Evolutionary conservation across 2,113 vertebrate species (phyloP).

Genomic region (Myiopsitta monachus): DNA sequence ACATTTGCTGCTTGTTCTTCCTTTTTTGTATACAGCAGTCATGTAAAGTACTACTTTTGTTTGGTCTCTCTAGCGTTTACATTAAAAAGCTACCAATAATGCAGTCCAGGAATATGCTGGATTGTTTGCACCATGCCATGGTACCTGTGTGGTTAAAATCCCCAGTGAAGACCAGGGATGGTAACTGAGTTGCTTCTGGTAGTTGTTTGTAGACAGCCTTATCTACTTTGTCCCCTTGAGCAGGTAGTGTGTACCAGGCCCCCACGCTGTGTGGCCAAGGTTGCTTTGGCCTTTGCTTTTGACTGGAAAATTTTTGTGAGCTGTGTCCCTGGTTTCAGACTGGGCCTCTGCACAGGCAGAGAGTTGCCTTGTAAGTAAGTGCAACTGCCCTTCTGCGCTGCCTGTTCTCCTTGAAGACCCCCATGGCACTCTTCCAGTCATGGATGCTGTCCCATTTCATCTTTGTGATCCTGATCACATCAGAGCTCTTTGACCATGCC

Average conservation of each 20-base stretch:
- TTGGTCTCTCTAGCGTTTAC: background rate
- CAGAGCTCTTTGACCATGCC: background rate
- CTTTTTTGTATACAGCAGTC: background rate
- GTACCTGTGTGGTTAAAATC: background rate
- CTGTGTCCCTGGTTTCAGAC: background rate
- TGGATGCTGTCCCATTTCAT: background rate
- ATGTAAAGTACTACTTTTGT: background rate
- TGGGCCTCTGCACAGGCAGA: background rate
- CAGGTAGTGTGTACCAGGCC: background rate
- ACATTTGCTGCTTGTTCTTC: background rate
- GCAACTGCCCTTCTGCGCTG: background rate
- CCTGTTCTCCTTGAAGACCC: background rate
- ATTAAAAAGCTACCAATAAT: background rate
- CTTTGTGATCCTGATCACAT: background rate
- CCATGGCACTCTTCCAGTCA: background rate
- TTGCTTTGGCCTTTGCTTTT: conserved; percentile 1
- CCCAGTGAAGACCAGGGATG: background rate
- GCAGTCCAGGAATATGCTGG: background rate
- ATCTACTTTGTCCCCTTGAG: background rate
- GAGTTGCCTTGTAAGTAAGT: background rate
- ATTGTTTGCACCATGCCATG: background rate
- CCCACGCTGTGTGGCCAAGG: background rate
- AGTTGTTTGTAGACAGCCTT: background rate
- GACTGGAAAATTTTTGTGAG: background rate
- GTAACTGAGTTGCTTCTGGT: background rate